Conservation (phyloP, 1,140 invertebrate genomes). For the Pseudachorutes palmiensis region DNA sequence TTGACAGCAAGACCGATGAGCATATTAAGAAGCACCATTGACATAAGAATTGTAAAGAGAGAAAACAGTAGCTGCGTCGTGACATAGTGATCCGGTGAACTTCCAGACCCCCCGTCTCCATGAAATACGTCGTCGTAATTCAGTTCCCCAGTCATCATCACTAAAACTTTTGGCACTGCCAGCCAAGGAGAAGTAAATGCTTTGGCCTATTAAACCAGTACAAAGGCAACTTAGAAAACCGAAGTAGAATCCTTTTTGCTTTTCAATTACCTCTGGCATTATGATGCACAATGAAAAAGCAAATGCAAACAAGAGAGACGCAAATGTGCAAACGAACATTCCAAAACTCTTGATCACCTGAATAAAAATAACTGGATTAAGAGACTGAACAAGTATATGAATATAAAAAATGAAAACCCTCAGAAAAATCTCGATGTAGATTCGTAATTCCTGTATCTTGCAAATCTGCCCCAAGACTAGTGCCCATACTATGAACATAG, state of each 20-base stretch:
- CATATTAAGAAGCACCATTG: background rate
- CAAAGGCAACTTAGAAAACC: background rate
- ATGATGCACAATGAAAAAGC: background rate
- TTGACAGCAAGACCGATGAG: background rate
- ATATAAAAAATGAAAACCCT: no score
- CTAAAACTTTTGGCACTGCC: background rate
- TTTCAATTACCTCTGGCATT: background rate
- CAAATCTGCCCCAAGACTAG: background rate
- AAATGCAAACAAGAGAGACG: background rate
- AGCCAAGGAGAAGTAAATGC: background rate
- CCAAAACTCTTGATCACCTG: background rate
- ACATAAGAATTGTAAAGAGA: slow-evolving; percentile 2
- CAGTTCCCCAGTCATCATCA: slow-evolving; percentile 4
- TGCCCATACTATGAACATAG: background rate
- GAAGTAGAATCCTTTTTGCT: background rate
- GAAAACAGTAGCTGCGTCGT: background rate
- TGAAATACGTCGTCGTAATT: slow-evolving; percentile 6
- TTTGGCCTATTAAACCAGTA: background rate
- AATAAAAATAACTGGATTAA: background rate
- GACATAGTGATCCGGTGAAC: background rate
- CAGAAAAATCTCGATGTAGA: background rate
- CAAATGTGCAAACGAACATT: background rate
- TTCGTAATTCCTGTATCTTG: background rate
- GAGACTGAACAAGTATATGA: background rate
- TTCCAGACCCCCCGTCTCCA: background rate